Evolutionary conservation across 2,797 vertebrate genomes (phyloP).

Genomic region (Sphaeramia orbicularis): DNA sequence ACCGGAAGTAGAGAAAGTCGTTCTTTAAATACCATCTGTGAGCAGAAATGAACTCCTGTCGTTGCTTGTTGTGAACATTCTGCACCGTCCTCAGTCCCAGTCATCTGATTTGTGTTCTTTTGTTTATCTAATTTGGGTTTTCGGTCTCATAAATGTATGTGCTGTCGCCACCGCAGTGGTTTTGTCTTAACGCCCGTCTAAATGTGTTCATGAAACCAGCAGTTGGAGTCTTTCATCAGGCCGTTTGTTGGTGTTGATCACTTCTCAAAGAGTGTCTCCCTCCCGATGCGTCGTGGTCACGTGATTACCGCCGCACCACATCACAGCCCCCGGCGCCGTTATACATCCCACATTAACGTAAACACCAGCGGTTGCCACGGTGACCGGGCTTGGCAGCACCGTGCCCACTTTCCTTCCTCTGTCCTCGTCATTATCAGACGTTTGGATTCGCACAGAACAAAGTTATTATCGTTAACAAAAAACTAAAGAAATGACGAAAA

Average conservation of each 20-base stretch:
- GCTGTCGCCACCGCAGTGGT: constrained; percentile 62
- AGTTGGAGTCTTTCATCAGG: constrained; percentile 64
- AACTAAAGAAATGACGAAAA: too few species aligned
- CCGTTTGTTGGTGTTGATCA: constrained; percentile 56
- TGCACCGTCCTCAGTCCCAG: background rate
- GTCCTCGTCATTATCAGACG: constrained; percentile 35
- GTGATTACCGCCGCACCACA: constrained; percentile 54
- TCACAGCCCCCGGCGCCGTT: constrained; percentile 24
- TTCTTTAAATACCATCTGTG: too few species aligned
- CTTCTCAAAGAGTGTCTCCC: constrained; percentile 39
- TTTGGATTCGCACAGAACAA: background rate
- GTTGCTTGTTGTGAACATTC: too few species aligned
- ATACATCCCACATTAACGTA: constrained; percentile 30
- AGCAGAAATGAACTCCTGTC: too few species aligned
- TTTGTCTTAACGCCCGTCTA: constrained; percentile 56
- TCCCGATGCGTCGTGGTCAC: constrained; percentile 20
- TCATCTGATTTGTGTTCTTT: constrained; percentile 49
- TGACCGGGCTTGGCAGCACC: constrained; percentile 18
- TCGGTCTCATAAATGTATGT: constrained; percentile 58
- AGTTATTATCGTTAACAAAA: too few species aligned
- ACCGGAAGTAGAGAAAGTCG: too few species aligned
- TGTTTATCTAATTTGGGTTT: constrained; percentile 63
- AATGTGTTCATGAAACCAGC: constrained; percentile 45
- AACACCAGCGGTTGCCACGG: constrained; percentile 58
- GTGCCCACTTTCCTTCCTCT: constrained; percentile 32